Base-by-base conservation (phyloP, 1,140 invertebrate species). In the Magallana ariakensis region DNA sequence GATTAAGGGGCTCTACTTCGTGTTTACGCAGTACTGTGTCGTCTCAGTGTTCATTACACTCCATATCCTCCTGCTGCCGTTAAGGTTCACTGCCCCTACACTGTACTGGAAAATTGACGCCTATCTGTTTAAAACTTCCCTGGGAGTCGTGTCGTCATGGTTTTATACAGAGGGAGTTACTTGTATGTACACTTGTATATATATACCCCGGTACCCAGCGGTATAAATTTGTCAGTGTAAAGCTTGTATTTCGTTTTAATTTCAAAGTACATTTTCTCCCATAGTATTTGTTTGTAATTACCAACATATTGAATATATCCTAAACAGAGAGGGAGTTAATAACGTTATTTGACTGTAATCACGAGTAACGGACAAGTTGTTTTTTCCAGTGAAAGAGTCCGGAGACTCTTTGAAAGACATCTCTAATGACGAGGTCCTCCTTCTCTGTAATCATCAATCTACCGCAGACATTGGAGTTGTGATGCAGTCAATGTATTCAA, bases 381-480 rank as follows among this genome's bases (percentile, higher is more conserved):
- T 84, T 93, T 91, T 96, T 95, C 10, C 94, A 98, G 98, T 98
- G 92, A 95, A 97, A 70, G 98, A 99, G 94, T 96, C 97, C 89
- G 98, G 98, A 33, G 98, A 99, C 95, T 97, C 98, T 94, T 97
- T 98, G 90, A 95, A 96, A 90, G 93, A 95, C 83, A 96, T 97
- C 95, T 93, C 95, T 60, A 96, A 96, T 81, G 96, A 97, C 46
- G 95, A 96, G 88, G 97, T 97, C 11, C 95, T 99, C 75, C 82
- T 96, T 16, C 96, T 99, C 89, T 97, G 97, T 56, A 99, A 99
- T 95, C 98, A 99, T 95, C 98, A 99, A 95, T 98, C 97, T 86
- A 99, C 98, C 19, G 97, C 97, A 33, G 98, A 99, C 95, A 98
- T 99, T 85, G 98, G 98, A 70, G 96, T 98, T 86, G 95, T 99